These are phyloP conservation scores for Ophioderma brevispina DNA, from an alignment of 35 echinoderm and acorn worm species.

Conservation along the genomic window DNA sequence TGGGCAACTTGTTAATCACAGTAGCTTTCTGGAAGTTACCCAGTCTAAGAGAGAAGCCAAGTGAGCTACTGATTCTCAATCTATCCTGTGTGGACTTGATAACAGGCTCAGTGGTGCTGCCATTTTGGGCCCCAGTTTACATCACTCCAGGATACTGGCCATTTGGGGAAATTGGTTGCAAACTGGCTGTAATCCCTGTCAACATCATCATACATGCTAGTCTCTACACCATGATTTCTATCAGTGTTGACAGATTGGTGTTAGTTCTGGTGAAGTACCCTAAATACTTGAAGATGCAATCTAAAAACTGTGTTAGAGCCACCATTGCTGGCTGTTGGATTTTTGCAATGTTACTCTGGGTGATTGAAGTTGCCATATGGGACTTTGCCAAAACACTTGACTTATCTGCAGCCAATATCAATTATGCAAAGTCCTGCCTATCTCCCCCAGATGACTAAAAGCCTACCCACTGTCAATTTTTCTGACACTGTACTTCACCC, in stretches of 20 bases:
- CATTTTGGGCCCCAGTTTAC: not conserved
- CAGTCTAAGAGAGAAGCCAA: not conserved
- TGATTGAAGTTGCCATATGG: not conserved
- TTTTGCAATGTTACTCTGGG: not conserved
- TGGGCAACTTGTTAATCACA: not conserved
- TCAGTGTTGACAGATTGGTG: not conserved
- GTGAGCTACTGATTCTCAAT: not conserved
- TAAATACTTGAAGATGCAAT: not conserved
- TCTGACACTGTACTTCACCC: not conserved
- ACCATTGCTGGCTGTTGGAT: not conserved
- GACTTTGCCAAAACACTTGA: not conserved
- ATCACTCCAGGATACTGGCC: conserved; percentile 2
- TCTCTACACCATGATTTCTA: not conserved
- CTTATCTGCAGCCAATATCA: not conserved
- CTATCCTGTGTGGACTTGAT: not conserved
- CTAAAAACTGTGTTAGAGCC: not conserved
- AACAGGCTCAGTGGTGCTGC: not conserved
- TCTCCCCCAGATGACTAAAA: not conserved
- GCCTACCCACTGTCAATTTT: not conserved
- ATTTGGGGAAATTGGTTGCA: not conserved
- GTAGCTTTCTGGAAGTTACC: not conserved
- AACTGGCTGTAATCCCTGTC: not conserved
- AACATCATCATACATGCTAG: not conserved
- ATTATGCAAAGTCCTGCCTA: not conserved
- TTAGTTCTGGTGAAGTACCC: not conserved